These are phyloP conservation scores for Sitobion miscanthi DNA, from an alignment of 1,140 invertebrate species.

Conservation along the genomic window DNA sequence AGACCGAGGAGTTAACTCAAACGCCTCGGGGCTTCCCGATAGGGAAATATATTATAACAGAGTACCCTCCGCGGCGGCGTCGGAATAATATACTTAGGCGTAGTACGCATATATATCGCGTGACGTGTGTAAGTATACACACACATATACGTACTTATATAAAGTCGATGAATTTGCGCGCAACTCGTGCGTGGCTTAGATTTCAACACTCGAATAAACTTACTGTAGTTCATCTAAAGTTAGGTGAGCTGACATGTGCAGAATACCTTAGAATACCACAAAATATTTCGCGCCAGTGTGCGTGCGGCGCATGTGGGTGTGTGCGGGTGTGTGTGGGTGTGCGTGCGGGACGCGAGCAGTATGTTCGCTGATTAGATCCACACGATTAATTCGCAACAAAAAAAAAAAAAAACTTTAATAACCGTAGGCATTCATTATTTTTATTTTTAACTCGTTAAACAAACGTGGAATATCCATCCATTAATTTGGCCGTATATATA, in stretches of 20 bases:
- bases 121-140: no score
- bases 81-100: neutral
- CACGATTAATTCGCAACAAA: neutral
- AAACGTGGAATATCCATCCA: slow-evolving; percentile 48
- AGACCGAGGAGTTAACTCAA: neutral
- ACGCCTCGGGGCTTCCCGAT: neutral
- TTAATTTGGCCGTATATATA: slow-evolving; percentile 32
- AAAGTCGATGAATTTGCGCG: slow-evolving; percentile 44
- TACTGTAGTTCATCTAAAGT: slow-evolving; percentile 48
- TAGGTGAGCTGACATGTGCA: slow-evolving; percentile 41
- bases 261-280: slow-evolving; percentile 28
- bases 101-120: no score
- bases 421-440: slow-evolving; percentile 29
- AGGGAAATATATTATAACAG: neutral
- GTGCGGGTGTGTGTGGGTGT: neutral
- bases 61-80: neutral
- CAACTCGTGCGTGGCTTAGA: slow-evolving; percentile 48
- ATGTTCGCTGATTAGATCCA: slow-evolving; percentile 40
- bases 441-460: slow-evolving; percentile 47
- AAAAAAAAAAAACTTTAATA: slow-evolving; percentile 13
- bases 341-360: neutral
- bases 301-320: neutral
- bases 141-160: neutral
- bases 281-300: neutral
- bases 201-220: slow-evolving; percentile 54